phyloP scores from a whole-genome alignment of 2,888 invertebrate genomes.

The Andrena fulva region DNA sequence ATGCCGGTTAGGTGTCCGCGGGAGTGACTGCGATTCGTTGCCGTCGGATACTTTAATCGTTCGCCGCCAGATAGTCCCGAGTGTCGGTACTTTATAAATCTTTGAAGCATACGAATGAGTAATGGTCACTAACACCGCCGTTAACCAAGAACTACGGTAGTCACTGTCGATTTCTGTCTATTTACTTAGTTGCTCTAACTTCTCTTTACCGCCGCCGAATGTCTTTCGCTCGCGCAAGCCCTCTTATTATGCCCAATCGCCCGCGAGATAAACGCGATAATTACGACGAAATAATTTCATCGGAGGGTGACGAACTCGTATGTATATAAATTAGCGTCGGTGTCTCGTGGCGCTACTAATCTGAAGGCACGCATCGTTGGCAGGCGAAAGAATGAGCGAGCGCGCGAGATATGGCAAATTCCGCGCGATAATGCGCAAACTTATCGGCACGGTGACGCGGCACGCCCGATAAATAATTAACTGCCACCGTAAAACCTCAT shows the following conservation, averaged over 20 bases:
- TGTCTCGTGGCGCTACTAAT: slow-evolving; percentile 18
- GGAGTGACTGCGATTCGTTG: slow-evolving; percentile 13
- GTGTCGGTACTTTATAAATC: neutral
- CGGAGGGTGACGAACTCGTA: slow-evolving; percentile 22
- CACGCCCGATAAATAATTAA: slow-evolving; percentile 59
- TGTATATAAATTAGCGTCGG: slow-evolving; percentile 39
- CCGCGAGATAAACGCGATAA: slow-evolving; percentile 31
- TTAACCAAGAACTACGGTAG: neutral
- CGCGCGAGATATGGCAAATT: slow-evolving; percentile 49
- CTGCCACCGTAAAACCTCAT: slow-evolving; percentile 32
- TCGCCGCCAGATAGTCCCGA: neutral
- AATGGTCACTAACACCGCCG: no score
- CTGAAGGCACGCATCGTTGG: slow-evolving; percentile 24
- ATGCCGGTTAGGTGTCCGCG: neutral
- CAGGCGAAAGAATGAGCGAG: slow-evolving; percentile 35
- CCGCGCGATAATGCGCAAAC: slow-evolving; percentile 46
- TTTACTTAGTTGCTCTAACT: neutral
- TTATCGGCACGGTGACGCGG: slow-evolving; percentile 44
- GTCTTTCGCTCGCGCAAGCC: neutral
- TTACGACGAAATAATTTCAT: slow-evolving; percentile 47
- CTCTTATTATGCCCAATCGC: neutral
- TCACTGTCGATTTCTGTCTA: neutral
- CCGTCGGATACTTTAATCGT: slow-evolving; percentile 49
- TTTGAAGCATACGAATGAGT: neutral
- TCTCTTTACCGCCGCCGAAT: neutral